These are phyloP conservation scores for Diplosoma virens DNA, from an alignment of 23 tunicate genomes.

Conservation along the genomic window DNA sequence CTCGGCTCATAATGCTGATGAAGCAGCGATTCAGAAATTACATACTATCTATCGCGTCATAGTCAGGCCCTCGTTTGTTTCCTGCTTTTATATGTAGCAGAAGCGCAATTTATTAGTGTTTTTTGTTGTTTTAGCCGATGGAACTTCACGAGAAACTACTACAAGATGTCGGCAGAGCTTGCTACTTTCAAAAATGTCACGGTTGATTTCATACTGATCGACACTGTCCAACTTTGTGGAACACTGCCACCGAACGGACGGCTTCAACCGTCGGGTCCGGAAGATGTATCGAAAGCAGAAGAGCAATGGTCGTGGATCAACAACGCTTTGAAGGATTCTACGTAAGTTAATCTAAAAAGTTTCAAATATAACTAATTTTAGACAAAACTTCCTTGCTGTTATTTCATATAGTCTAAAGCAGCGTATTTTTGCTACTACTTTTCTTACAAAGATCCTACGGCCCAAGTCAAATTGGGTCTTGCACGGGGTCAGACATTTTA, in stretches of 20 bases:
- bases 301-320: constrained; percentile 92
- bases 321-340: constrained; percentile 47
- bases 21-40: too few species aligned
- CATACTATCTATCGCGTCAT: too few species aligned
- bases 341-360: constrained; percentile 24
- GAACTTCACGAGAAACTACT: constrained; percentile 64
- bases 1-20: too few species aligned
- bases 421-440: too few species aligned
- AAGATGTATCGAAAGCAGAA: constrained; percentile 62
- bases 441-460: too few species aligned
- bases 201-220: constrained; percentile 81
- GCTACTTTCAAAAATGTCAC: constrained; percentile 60
- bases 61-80: too few species aligned
- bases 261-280: constrained; percentile 67
- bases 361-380: not conserved
- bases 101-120: too few species aligned
- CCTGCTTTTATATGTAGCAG: too few species aligned
- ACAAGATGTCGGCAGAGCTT: constrained; percentile 68
- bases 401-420: too few species aligned
- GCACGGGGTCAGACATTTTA: too few species aligned
- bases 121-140: constrained; percentile 89
- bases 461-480: too few species aligned
- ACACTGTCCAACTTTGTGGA: constrained; percentile 92
- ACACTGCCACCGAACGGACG: constrained; percentile 46
- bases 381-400: too few species aligned